These are phyloP conservation scores for Drosophila virilis DNA, from an alignment of 1,140 invertebrate genomes.

Conservation along the genomic window DNA sequence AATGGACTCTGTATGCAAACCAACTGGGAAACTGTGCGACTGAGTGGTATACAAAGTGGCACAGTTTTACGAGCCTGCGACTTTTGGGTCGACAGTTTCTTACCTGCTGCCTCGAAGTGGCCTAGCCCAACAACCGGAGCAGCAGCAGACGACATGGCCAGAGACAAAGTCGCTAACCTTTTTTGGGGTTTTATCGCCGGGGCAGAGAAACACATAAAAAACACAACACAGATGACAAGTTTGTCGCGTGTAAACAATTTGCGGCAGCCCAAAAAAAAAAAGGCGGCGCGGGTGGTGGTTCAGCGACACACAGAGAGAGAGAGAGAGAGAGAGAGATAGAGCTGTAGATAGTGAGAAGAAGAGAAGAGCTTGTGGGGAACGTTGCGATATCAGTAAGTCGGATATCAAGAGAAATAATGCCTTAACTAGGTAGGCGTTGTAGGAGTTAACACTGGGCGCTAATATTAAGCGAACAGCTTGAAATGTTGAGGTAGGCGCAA, in stretches of 20 bases:
- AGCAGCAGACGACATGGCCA: constrained; percentile 35
- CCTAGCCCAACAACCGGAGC: constrained; percentile 68
- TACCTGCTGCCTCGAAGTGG: constrained; percentile 59
- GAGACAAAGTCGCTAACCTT: constrained; percentile 73
- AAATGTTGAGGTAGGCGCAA: constrained; percentile 32
- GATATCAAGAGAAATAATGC: constrained; percentile 64
- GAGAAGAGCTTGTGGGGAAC: constrained; percentile 6
- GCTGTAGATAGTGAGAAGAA: background rate
- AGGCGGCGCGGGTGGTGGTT: constrained; percentile 63
- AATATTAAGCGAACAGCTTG: constrained; percentile 18
- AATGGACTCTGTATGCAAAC: constrained; percentile 47
- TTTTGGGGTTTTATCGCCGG: constrained; percentile 64
- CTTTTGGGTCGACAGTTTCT: constrained; percentile 48
- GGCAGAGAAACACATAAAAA: constrained; percentile 51
- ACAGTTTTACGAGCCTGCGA: constrained; percentile 63
- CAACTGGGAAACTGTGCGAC: constrained; percentile 8
- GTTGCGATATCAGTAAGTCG: constrained; percentile 61
- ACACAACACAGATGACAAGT: constrained; percentile 66
- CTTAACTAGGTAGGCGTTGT: constrained; percentile 36
- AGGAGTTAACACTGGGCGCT: constrained; percentile 41
- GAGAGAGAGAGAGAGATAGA: background rate
- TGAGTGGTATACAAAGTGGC: constrained; percentile 45
- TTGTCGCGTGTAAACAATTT: constrained; percentile 81
- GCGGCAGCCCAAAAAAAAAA: constrained; percentile 66
- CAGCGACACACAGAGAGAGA: background rate